Evolutionary conservation across 2,888 invertebrate species (phyloP).

Genomic region (Branchellion lobata): DNA sequence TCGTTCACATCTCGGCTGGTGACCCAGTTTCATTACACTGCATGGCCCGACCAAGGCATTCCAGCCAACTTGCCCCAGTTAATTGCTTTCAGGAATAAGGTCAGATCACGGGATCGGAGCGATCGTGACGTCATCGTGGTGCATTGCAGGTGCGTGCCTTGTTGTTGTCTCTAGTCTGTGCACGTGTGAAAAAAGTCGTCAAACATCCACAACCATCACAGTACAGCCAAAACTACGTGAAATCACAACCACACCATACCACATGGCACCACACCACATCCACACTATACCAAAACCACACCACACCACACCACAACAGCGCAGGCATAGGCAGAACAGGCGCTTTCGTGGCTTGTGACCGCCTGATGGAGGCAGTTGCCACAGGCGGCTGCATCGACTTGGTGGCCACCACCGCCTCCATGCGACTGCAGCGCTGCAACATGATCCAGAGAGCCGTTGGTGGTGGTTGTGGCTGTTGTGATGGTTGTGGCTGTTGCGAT

Average conservation of each 20-base stretch:
- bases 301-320: conserved; percentile 39
- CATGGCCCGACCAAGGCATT: conserved; percentile 37
- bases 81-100: conserved; percentile 57
- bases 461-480: background rate
- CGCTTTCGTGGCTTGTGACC: conserved; percentile 55
- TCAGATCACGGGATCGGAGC: conserved; percentile 56
- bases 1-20: background rate
- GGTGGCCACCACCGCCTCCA: conserved; percentile 52
- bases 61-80: conserved; percentile 30
- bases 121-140: conserved; percentile 50
- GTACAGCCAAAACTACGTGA: no score
- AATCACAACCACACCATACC: background rate
- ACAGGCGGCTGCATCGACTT: conserved; percentile 53
- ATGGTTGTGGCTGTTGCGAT: no score
- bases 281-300: background rate
- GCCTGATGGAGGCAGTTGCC: conserved; percentile 47
- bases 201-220: background rate
- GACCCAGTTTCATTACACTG: conserved; percentile 36
- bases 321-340: conserved; percentile 56
- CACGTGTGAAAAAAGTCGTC: background rate
- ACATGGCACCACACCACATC: background rate
- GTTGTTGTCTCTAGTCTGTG: no score
- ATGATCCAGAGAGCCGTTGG: conserved; percentile 56
- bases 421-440: conserved; percentile 55
- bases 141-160: conserved; percentile 51